phyloP scores from a whole-genome alignment of 2,113 vertebrate species.

The Rallus limicola region DNA sequence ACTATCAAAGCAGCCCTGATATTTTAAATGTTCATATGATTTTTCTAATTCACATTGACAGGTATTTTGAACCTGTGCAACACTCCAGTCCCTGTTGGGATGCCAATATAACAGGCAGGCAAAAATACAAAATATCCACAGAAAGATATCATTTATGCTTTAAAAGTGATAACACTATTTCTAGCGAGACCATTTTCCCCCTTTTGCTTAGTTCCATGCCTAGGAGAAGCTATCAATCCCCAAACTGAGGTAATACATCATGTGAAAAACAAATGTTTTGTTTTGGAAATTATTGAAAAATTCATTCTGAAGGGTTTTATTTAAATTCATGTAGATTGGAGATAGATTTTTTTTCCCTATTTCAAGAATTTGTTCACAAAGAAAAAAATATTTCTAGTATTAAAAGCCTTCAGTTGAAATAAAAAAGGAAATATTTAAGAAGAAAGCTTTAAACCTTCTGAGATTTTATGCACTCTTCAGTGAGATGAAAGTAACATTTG shows the following conservation, averaged over 20 bases:
- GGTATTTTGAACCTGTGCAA: not conserved
- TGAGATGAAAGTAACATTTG: slow-evolving; percentile 71
- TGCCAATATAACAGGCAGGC: not conserved
- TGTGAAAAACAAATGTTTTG: not conserved
- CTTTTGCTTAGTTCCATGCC: not conserved
- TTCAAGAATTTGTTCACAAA: slow-evolving; percentile 25
- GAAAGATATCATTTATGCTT: not conserved
- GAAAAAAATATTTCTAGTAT: not conserved
- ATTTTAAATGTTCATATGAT: not conserved
- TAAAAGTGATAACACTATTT: not conserved
- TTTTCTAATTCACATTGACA: not conserved
- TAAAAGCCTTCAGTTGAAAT: slow-evolving; percentile 2
- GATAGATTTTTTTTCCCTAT: not conserved
- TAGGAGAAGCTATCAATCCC: not conserved
- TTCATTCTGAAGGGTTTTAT: not conserved
- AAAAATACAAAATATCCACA: not conserved
- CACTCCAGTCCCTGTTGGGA: not conserved
- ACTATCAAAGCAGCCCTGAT: not conserved
- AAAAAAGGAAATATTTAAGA: not conserved
- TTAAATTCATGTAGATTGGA: slow-evolving; percentile 3
- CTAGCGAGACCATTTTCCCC: not conserved
- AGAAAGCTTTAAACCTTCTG: slow-evolving; percentile 21
- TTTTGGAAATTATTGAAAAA: slow-evolving; percentile 9
- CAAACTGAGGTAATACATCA: not conserved
- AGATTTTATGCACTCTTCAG: slow-evolving; percentile 20